phyloP scores from a whole-genome alignment of 2,888 invertebrate genomes.

The Deilephila porcellus region DNA sequence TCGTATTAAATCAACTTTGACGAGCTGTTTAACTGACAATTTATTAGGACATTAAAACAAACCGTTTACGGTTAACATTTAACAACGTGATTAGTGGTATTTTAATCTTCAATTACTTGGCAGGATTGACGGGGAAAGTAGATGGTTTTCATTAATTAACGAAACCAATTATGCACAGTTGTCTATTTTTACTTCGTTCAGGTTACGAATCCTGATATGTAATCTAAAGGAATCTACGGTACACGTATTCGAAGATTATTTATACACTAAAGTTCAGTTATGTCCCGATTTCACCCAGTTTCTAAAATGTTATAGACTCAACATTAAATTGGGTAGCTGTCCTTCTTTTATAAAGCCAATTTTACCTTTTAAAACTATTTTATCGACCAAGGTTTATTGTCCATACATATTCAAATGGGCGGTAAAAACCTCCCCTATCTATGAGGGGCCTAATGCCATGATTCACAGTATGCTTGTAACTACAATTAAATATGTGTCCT shows the following conservation, averaged over 20 bases:
- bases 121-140: not conserved
- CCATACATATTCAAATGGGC: slow-evolving; percentile 5
- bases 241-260: too few relatives aligned
- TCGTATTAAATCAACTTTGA: slow-evolving; percentile 29
- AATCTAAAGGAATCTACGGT: too few relatives aligned
- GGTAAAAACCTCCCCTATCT: slow-evolving; percentile 8
- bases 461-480: slow-evolving; percentile 10
- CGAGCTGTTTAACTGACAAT: slow-evolving; percentile 28
- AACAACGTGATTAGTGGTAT: slow-evolving; percentile 29
- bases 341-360: too few relatives aligned
- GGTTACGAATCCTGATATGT: too few relatives aligned
- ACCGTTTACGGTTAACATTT: slow-evolving; percentile 23
- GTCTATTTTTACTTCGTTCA: not conserved
- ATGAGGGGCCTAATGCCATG: slow-evolving; percentile 11
- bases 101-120: slow-evolving; percentile 23
- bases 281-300: too few relatives aligned
- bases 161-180: not conserved
- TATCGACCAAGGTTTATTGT: not conserved
- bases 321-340: too few relatives aligned
- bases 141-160: not conserved
- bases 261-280: too few relatives aligned
- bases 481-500: slow-evolving; percentile 7
- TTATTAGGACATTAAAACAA: slow-evolving; percentile 27
- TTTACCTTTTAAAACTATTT: too few relatives aligned
- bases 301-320: too few relatives aligned